phyloP scores from a whole-genome alignment of 2,888 invertebrate genomes.

The Nomada fabriciana region DNA sequence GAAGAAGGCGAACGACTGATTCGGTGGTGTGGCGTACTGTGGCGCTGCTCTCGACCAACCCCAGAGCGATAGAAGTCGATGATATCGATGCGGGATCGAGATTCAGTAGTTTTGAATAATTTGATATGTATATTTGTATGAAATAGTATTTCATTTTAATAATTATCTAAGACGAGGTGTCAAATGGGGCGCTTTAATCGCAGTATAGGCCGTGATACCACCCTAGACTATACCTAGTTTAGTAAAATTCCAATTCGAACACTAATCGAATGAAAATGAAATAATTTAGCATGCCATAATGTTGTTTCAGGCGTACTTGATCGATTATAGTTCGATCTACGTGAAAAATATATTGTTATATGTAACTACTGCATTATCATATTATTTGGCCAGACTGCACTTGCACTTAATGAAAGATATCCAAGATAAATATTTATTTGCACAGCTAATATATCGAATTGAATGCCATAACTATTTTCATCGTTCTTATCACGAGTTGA shows the following conservation, averaged over 20 bases:
- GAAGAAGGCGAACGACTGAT: constrained; percentile 25
- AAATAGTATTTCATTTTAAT: background rate
- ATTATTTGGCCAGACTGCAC: too few relatives aligned
- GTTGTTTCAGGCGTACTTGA: too few relatives aligned
- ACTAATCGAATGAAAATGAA: too few relatives aligned
- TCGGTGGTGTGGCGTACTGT: constrained; percentile 21
- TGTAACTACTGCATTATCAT: too few relatives aligned
- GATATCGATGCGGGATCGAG: background rate
- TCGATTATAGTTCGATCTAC: too few relatives aligned
- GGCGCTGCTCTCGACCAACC: constrained; percentile 46
- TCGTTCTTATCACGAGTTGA: background rate
- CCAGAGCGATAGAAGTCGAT: background rate
- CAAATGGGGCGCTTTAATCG: too few relatives aligned
- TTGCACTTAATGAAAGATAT: background rate
- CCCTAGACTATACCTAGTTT: too few relatives aligned
- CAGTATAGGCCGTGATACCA: too few relatives aligned
- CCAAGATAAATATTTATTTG: background rate
- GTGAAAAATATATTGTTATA: too few relatives aligned
- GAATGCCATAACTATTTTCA: constrained; percentile 1
- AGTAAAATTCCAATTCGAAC: too few relatives aligned
- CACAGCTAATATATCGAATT: background rate
- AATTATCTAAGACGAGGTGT: background rate
- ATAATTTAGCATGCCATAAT: too few relatives aligned
- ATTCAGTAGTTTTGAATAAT: background rate
- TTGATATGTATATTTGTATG: background rate